These are phyloP conservation scores for Lithophane leautieri DNA, from an alignment of 2,888 invertebrate species.

Conservation along the genomic window DNA sequence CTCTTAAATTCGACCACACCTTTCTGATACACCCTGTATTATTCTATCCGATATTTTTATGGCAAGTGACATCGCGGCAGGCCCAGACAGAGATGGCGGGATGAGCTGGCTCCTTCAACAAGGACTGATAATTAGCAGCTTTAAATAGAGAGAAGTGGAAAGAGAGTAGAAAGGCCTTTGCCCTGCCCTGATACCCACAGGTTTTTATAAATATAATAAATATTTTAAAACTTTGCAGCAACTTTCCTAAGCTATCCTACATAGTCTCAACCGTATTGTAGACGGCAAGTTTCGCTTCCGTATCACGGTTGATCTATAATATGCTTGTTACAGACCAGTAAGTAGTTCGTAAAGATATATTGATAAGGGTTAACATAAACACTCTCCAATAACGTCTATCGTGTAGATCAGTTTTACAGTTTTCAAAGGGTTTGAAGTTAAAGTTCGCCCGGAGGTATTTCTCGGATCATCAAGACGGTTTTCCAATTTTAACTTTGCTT, in stretches of 20 bases:
- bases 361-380: constrained; percentile 83
- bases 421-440: constrained; percentile 85
- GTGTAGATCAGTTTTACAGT: constrained; percentile 83
- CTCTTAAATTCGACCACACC: too few relatives aligned
- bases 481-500: constrained; percentile 88
- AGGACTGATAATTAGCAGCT: too few relatives aligned
- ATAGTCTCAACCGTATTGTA: constrained; percentile 17
- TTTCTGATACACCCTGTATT: too few relatives aligned
- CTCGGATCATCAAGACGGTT: constrained; percentile 86
- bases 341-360: constrained; percentile 73
- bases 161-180: not conserved
- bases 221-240: constrained; percentile 10
- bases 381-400: constrained; percentile 81
- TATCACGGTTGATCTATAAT: constrained; percentile 56
- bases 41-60: too few relatives aligned
- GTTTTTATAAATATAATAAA: too few relatives aligned
- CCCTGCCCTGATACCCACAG: too few relatives aligned
- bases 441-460: constrained; percentile 85
- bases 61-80: not conserved
- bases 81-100: not conserved
- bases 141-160: not conserved
- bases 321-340: constrained; percentile 66
- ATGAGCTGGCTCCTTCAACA: too few relatives aligned
- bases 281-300: constrained; percentile 39
- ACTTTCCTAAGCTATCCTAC: not conserved